A percentile compares a stretch with the other conserved stretches of the same genome.
Evolutionary conservation across 2,113 vertebrate genomes (phyloP).

Genomic region (Tupaia chinensis): DNA sequence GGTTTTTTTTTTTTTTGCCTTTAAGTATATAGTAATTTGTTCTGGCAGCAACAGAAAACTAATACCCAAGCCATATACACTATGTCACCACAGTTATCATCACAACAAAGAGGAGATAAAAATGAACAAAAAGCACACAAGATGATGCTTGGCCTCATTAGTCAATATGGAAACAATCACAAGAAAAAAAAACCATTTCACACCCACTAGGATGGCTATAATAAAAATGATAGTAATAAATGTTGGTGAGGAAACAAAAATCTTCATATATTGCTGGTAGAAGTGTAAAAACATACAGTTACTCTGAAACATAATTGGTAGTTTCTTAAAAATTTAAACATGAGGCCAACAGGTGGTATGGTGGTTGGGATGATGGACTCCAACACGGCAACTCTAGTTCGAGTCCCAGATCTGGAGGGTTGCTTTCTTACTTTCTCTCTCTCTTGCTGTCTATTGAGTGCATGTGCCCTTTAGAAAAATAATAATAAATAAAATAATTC

Average conservation of each 20-base stretch:
- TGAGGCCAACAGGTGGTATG: neutral
- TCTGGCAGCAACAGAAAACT: neutral
- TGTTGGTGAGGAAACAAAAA: neutral
- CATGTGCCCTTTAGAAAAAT: too few relatives aligned
- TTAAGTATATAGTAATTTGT: neutral
- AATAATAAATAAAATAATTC: too few relatives aligned
- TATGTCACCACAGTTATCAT: neutral
- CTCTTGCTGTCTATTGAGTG: too few relatives aligned
- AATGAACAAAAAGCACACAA: neutral
- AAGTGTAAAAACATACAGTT: neutral
- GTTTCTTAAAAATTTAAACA: conserved; percentile 18
- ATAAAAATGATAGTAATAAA: neutral
- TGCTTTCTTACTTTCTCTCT: too few relatives aligned
- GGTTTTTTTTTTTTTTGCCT: neutral
- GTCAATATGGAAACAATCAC: neutral
- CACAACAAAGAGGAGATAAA: neutral
- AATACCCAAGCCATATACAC: neutral
- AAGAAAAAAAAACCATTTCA: neutral
- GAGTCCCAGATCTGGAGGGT: too few relatives aligned
- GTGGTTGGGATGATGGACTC: too few relatives aligned
- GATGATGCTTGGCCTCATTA: neutral
- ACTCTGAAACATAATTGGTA: neutral
- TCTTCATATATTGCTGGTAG: neutral
- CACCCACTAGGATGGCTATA: neutral
- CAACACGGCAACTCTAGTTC: neutral